These are phyloP conservation scores for Lerista edwardsae DNA, from an alignment of 2,797 vertebrate species.

Conservation along the genomic window DNA sequence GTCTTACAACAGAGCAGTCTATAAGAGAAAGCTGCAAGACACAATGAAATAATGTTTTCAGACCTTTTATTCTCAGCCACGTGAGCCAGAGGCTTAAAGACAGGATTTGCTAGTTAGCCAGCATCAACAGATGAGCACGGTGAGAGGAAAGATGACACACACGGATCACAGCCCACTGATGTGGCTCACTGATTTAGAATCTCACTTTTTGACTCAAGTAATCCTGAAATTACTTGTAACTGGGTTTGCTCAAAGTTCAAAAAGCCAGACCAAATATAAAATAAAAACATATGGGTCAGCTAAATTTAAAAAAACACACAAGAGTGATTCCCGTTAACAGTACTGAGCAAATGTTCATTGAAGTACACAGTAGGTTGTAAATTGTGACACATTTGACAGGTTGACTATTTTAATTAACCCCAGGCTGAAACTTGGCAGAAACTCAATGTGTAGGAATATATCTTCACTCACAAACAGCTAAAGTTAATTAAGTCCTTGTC, in stretches of 20 bases:
- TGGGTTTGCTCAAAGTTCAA: constrained; percentile 50
- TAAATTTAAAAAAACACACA: constrained; percentile 55
- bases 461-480: constrained; percentile 31
- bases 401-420: constrained; percentile 63
- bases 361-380: constrained; percentile 66
- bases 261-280: constrained; percentile 54
- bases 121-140: not conserved
- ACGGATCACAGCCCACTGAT: not conserved
- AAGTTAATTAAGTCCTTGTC: constrained; percentile 15
- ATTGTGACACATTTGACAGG: constrained; percentile 51
- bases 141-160: not conserved
- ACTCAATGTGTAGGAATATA: constrained; percentile 28
- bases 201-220: not conserved
- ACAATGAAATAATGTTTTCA: not conserved
- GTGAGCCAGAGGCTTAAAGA: not conserved
- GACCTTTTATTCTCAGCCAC: not conserved
- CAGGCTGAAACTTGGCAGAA: constrained; percentile 55
- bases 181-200: not conserved
- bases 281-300: constrained; percentile 53
- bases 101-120: not conserved
- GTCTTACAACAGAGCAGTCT: not conserved
- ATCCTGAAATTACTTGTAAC: not conserved
- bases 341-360: constrained; percentile 56
- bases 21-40: not conserved
- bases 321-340: constrained; percentile 62